Conservation (phyloP, 2,113 vertebrate species). For the Ctenodactylus gundi region DNA sequence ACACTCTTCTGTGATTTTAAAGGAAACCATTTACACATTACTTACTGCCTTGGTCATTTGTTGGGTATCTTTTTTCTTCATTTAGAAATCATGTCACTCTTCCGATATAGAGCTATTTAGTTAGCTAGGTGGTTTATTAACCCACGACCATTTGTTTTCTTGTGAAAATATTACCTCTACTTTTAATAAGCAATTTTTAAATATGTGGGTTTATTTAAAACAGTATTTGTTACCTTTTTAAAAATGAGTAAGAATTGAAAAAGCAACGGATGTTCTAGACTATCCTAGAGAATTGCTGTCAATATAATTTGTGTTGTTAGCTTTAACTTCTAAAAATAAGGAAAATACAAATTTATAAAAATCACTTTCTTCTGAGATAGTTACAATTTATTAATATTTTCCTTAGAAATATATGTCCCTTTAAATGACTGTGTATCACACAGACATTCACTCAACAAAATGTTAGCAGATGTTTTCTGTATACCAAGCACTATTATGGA, state of each 20-base stretch:
- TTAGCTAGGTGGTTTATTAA: neutral
- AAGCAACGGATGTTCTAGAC: neutral
- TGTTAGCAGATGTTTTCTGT: neutral
- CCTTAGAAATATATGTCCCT: neutral
- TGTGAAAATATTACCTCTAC: neutral
- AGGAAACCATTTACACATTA: neutral
- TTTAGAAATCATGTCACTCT: neutral
- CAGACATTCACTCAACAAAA: neutral
- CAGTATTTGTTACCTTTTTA: neutral
- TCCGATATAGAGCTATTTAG: neutral
- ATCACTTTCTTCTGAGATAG: neutral
- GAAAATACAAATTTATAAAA: neutral
- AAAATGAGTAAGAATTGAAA: neutral
- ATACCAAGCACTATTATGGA: neutral
- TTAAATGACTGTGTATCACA: neutral
- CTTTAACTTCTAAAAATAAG: neutral
- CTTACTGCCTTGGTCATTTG: neutral
- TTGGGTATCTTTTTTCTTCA: neutral
- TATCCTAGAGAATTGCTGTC: neutral
- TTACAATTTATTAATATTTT: neutral
- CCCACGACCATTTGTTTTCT: neutral
- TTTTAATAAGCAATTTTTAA: neutral
- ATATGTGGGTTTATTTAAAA: neutral
- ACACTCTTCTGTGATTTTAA: slow-evolving; percentile 34
- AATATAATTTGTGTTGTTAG: neutral